Evolutionary conservation across 1,140 invertebrate species (phyloP), one percentile per base, ranked within the genome.

Genomic region (Drosophila takahashii): DNA sequence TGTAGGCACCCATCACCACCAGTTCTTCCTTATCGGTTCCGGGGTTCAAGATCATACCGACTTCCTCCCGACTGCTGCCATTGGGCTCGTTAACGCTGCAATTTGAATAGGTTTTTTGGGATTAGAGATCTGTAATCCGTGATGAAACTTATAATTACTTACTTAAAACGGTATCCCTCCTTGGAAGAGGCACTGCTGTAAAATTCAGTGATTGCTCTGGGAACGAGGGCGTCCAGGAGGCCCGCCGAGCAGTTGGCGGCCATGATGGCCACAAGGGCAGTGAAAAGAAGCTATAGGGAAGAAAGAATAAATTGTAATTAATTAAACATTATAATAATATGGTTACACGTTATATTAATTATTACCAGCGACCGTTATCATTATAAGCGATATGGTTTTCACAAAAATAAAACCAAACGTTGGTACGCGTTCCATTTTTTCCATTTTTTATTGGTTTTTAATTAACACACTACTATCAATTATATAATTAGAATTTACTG

Each of bases 1-100:
- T 57, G 52, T 91, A 90, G 18, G 71, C 54, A 45, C 91, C 91
- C 87, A 92, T 91, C 4, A 90, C 89, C 6, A 92, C 91, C n/a
- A 92, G 70, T 29, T 92, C 61, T 50, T 92, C 85, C 0, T 92
- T 50, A 0, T 70, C 51, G 2, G 91, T 90, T 27, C 79, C 91
- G 0, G 91, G 87, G 62, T 92, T 92, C 79, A 92, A 74, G 16
- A 92, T 67, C 22, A 92, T 64, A 52, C 91, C 91, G 1, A 90
- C 70, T 69, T 92, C 91, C 64, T 92, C 90, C 26, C 90, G 87
- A 16, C 64, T 77, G 76, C 81, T 89, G 47, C 87, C 90, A 79
- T 92, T 87, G 13, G 87, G 81, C 39, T 92, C 91, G 10, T 61
- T 18, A 10, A 56, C 9, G 13, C 57, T 91, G 67, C 37, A 51